A percentile compares a stretch with the other conserved stretches of the same genome.
phyloP scores from a whole-genome alignment of 2,113 vertebrate species.

The Suncus etruscus region DNA sequence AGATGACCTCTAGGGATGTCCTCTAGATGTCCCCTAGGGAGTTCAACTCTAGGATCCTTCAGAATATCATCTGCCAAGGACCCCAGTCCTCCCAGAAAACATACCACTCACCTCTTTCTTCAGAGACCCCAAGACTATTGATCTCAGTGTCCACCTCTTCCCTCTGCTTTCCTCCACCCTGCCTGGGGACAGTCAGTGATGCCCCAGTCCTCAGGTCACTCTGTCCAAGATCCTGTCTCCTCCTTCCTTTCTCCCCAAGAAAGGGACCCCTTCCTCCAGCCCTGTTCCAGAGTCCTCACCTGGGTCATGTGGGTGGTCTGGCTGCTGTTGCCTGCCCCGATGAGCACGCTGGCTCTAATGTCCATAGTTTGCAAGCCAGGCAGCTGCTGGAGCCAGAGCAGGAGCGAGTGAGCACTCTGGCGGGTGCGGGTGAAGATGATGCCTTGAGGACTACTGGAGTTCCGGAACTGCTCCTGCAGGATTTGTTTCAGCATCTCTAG shows the following conservation, averaged over 20 bases:
- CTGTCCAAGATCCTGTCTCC: background rate
- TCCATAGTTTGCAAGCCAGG: constrained; percentile 67
- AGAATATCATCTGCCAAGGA: background rate
- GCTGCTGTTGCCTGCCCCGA: constrained; percentile 87
- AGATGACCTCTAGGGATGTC: background rate
- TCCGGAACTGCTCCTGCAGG: constrained; percentile 88
- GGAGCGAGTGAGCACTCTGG: constrained; percentile 88
- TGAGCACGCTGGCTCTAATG: constrained; percentile 89
- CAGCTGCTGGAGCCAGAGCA: constrained; percentile 90
- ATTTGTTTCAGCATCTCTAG: constrained; percentile 89
- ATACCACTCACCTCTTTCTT: background rate
- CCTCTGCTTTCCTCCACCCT: background rate
- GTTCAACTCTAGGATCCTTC: background rate
- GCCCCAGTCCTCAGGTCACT: background rate
- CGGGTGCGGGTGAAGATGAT: constrained; percentile 94
- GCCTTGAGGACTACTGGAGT: constrained; percentile 78
- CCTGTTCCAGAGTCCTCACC: constrained; percentile 83
- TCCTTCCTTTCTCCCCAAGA: background rate
- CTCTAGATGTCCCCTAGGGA: background rate
- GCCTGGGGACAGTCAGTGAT: background rate
- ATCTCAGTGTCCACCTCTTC: background rate
- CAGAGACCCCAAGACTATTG: background rate
- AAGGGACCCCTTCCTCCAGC: background rate
- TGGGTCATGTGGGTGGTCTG: constrained; percentile 93
- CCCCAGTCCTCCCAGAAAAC: background rate